Base-by-base conservation (phyloP, 2,797 vertebrate genomes). In the Manis javanica region DNA sequence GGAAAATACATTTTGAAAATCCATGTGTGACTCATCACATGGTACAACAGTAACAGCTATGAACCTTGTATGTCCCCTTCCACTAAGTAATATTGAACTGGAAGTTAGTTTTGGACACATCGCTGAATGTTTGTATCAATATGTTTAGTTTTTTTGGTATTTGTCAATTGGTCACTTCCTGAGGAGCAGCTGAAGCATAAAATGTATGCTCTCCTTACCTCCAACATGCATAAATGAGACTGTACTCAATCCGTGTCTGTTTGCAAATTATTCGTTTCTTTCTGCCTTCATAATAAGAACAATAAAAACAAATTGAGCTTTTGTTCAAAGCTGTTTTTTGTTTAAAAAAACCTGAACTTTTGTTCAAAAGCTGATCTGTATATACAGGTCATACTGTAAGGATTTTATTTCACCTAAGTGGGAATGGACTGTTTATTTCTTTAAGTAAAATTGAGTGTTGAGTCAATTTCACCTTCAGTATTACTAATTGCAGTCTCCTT, bases 1-100 rank as follows among this genome's bases (percentile, higher is more conserved):
- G 71, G 29, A 91, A 97, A 97, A 16, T 11, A 23, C 15, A 24
- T 71, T 79, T 95, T 87, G 8, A 19, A 94, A 88, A 93, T 91
- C 34, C 86, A 74, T 42, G 55, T 72, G 57, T 94, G 84, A 3
- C 18, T 23, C 14, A 88, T 63, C 7, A 49, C 2, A 3, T 23
- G 15, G 26, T n/a, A 23, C 3, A 37, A 42, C 9, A 72, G 90
- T 11, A 57, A 34, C 42, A 96, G 71, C 49, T 95, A 37, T 2
- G 34, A 31, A 83, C 18, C 5, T 39, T 64, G 46, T 46, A 46
- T 46, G 46, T 66, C 8, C 3, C 9, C 46, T 82, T 61, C 21
- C 11, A 37, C 11, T 12, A n/a, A 26, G 51, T 49, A 6, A 23
- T 82, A 79, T 21, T 31, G 31, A 94, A 61, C n/a, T 63, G n/a